phyloP scores from a whole-genome alignment of 1,140 invertebrate species.

The Achroia grisella region DNA sequence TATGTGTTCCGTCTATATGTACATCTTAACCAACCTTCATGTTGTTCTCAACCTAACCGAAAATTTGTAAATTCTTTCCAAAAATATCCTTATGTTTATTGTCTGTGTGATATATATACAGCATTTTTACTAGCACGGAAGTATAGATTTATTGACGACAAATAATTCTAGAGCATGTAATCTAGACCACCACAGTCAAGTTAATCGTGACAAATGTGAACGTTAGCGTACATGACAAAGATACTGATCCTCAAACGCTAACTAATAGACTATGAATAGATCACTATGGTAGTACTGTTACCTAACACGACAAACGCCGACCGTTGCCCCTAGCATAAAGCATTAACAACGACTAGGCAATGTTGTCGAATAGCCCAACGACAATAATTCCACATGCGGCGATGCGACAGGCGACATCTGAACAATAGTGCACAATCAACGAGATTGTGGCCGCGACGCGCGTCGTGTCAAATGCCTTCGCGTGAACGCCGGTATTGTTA shows the following conservation, averaged over 20 bases:
- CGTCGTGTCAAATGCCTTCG: conserved; percentile 54
- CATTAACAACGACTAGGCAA: conserved; percentile 2
- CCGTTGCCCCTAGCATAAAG: conserved; percentile 32
- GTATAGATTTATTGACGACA: too few species aligned
- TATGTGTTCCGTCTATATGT: conserved; percentile 42
- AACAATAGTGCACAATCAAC: conserved; percentile 61
- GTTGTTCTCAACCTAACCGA: conserved; percentile 10
- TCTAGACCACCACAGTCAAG: too few species aligned
- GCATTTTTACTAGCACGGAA: too few species aligned
- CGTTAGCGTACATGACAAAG: background rate
- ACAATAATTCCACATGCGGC: conserved; percentile 44
- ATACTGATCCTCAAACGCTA: conserved; percentile 1
- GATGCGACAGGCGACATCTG: conserved; percentile 33
- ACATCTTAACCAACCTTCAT: conserved; percentile 28
- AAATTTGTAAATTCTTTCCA: too few species aligned
- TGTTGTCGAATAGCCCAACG: conserved; percentile 20
- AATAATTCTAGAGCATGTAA: too few species aligned
- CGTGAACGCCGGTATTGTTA: conserved; percentile 54
- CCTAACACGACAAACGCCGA: conserved; percentile 28
- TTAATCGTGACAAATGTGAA: too few species aligned
- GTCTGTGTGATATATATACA: too few species aligned
- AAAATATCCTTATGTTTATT: too few species aligned
- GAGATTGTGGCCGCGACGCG: conserved; percentile 36
- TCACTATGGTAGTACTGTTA: conserved; percentile 29
- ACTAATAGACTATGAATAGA: conserved; percentile 27